A percentile compares a stretch with the other conserved stretches of the same genome.
phyloP scores from a whole-genome alignment of 1,140 invertebrate genomes.

The Portunus trituberculatus region DNA sequence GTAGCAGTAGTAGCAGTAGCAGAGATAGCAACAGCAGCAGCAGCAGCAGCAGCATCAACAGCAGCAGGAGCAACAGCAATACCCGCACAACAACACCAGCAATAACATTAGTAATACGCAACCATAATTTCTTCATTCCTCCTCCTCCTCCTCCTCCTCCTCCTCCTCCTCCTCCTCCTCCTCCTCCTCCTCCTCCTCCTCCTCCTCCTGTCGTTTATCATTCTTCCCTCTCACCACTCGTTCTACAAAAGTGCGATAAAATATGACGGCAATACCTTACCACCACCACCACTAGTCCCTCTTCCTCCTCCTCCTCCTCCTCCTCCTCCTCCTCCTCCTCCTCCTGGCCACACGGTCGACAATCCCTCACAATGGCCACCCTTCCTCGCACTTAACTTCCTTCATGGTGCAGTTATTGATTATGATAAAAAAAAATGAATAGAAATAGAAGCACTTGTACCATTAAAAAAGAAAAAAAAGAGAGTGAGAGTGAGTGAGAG shows the following conservation, averaged over 20 bases:
- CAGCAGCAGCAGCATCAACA: too few relatives aligned
- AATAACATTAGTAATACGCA: too few relatives aligned
- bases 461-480: not conserved
- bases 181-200: not conserved
- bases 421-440: not conserved
- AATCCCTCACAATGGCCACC: not conserved
- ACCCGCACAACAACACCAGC: too few relatives aligned
- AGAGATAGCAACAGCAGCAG: too few relatives aligned
- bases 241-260: constrained; percentile 34
- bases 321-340: not conserved
- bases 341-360: not conserved
- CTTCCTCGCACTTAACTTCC: not conserved
- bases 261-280: constrained; percentile 33
- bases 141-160: not conserved
- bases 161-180: not conserved
- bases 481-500: too few relatives aligned
- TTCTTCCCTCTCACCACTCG: constrained; percentile 29
- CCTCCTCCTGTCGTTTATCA: not conserved
- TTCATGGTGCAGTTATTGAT: not conserved
- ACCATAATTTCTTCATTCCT: not conserved
- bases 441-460: too few relatives aligned
- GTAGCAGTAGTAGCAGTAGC: too few relatives aligned
- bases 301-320: not conserved
- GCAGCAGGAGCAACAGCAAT: too few relatives aligned
- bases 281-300: not conserved